Conservation (phyloP, 1,140 invertebrate genomes). For the Drosophila oshimai region DNA sequence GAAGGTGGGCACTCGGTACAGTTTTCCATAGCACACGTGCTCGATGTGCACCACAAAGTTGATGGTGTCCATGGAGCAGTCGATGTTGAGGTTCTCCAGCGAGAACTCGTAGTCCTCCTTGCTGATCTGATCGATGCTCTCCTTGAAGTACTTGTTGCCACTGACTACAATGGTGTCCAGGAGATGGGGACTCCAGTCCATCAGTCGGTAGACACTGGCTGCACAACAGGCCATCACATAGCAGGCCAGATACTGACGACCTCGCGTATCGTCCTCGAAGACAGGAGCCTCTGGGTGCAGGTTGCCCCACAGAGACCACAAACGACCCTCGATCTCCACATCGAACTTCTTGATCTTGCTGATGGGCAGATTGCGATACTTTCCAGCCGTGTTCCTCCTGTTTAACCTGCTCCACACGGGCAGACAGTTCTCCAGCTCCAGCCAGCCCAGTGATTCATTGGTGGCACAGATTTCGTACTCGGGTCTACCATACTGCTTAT, state of each 20-base stretch:
- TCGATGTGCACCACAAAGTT: constrained; percentile 84
- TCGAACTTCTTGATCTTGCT: constrained; percentile 85
- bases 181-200: constrained; percentile 85
- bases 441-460: constrained; percentile 84
- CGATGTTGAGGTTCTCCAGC: constrained; percentile 83
- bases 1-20: constrained; percentile 84
- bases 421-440: constrained; percentile 83
- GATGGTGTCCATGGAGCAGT: constrained; percentile 84
- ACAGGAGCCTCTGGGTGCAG: constrained; percentile 84
- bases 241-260: constrained; percentile 85
- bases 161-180: constrained; percentile 85
- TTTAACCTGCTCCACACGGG: constrained; percentile 84
- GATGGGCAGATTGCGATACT: constrained; percentile 82
- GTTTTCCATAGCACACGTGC: constrained; percentile 84
- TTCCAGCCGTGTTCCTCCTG: constrained; percentile 83
- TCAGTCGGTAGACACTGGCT: constrained; percentile 84
- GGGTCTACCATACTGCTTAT: constrained; percentile 47
- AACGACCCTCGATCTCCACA: constrained; percentile 85
- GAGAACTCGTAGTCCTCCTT: constrained; percentile 84
- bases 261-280: constrained; percentile 82
- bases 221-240: constrained; percentile 85
- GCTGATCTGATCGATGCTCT: constrained; percentile 83
- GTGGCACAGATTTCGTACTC: constrained; percentile 74
- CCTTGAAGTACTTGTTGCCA: constrained; percentile 84
- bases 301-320: constrained; percentile 85